phyloP scores from a whole-genome alignment of 2,888 invertebrate species.

The Lepetodrilus schrolli region DNA sequence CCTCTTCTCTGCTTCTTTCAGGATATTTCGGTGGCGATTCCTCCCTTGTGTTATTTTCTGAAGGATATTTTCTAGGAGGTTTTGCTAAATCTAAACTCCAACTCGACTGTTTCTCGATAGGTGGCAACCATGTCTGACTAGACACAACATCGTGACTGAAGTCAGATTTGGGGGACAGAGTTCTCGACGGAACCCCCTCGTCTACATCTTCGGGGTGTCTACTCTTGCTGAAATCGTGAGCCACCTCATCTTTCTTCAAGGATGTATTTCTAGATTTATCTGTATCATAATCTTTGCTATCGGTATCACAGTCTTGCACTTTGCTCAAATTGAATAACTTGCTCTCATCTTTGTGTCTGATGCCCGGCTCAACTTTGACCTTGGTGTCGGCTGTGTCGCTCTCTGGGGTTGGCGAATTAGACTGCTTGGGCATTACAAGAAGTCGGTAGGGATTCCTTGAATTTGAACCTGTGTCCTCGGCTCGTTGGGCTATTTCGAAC shows the following conservation, averaged over 20 bases:
- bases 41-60: too few relatives aligned
- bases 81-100: too few relatives aligned
- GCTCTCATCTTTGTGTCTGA: neutral
- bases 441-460: neutral
- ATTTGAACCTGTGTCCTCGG: conserved; percentile 31
- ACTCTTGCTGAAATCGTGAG: neutral
- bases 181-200: neutral
- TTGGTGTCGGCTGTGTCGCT: neutral
- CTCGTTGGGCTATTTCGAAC: conserved; percentile 46
- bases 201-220: neutral
- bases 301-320: conserved; percentile 9
- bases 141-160: neutral
- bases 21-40: too few relatives aligned
- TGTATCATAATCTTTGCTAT: neutral
- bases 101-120: too few relatives aligned
- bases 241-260: too few relatives aligned
- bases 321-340: too few relatives aligned
- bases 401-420: neutral
- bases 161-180: neutral
- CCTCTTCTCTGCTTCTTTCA: too few relatives aligned
- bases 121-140: too few relatives aligned
- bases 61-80: too few relatives aligned
- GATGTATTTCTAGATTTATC: too few relatives aligned
- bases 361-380: conserved; percentile 20
- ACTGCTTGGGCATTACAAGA: neutral